These are phyloP conservation scores for Rhynchomys soricoides DNA, from an alignment of 2,113 vertebrate species.

Conservation along the genomic window DNA sequence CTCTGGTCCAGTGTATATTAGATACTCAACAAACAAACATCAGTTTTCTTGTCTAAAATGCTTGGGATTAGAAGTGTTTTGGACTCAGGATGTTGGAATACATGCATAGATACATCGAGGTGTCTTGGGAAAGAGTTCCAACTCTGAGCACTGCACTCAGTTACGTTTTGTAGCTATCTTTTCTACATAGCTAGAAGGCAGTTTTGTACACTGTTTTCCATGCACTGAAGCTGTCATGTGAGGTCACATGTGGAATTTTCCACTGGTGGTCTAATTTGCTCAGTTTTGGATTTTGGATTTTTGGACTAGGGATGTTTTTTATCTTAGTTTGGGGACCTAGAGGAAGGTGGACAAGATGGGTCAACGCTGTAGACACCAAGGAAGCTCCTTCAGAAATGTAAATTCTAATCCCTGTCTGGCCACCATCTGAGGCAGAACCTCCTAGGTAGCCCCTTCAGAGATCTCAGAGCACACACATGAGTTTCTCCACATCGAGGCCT, in stretches of 20 bases:
- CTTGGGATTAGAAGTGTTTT: neutral
- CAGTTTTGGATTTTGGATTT: neutral
- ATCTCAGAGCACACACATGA: neutral
- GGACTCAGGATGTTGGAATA: neutral
- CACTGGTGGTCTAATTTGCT: neutral
- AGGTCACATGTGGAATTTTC: neutral
- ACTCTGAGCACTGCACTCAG: neutral
- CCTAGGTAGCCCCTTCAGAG: neutral
- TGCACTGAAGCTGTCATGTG: neutral
- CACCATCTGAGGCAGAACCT: neutral
- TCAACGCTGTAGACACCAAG: fast-evolving
- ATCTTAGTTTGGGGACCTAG: neutral
- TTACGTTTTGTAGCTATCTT: neutral
- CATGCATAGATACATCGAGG: too few relatives aligned
- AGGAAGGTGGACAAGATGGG: neutral
- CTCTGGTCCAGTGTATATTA: neutral
- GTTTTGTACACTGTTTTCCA: neutral
- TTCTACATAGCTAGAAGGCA: too few relatives aligned
- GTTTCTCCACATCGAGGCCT: neutral
- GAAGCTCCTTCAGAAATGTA: neutral
- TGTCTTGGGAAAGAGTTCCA: neutral
- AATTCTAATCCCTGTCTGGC: too few relatives aligned
- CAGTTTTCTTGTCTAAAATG: neutral
- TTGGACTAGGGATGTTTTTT: neutral
- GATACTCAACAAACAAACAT: neutral